Percentiles rank a stretch among this genome's conserved stretches.
These are phyloP conservation scores for Diachasma alloeum DNA, from an alignment of 1,140 invertebrate species.

Conservation along the genomic window DNA sequence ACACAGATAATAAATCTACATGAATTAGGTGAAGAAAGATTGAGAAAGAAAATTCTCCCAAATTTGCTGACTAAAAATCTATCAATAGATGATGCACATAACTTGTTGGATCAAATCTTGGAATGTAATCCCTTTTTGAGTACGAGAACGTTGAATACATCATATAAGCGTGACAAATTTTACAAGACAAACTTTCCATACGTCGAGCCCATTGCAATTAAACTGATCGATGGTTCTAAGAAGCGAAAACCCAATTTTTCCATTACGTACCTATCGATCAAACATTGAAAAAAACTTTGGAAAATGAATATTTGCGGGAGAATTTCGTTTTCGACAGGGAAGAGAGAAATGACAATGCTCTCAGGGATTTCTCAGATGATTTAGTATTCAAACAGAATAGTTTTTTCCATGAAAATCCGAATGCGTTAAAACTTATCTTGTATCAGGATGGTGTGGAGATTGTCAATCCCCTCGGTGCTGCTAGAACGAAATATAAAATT, in stretches of 20 bases:
- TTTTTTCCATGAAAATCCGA: conserved; percentile 41
- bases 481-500: conserved; percentile 45
- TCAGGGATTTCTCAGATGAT: conserved; percentile 40
- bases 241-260: background rate
- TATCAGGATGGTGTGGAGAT: conserved; percentile 49
- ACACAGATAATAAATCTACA: conserved; percentile 8
- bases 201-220: background rate
- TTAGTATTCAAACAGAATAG: conserved; percentile 30
- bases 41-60: background rate
- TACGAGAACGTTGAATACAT: background rate
- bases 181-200: conserved; percentile 9
- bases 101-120: background rate
- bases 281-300: background rate
- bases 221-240: background rate
- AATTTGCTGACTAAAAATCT: background rate
- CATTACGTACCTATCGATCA: background rate
- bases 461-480: conserved; percentile 45
- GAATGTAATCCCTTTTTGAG: background rate
- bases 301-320: conserved; percentile 34
- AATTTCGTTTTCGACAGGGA: conserved; percentile 38
- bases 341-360: conserved; percentile 18
- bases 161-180: conserved; percentile 24
- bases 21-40: conserved; percentile 1
- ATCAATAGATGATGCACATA: background rate
- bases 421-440: conserved; percentile 40